Evolutionary conservation across 2,797 vertebrate genomes (phyloP), one percentile per base, ranked within the genome.

Genomic region (Helostoma temminkii): DNA sequence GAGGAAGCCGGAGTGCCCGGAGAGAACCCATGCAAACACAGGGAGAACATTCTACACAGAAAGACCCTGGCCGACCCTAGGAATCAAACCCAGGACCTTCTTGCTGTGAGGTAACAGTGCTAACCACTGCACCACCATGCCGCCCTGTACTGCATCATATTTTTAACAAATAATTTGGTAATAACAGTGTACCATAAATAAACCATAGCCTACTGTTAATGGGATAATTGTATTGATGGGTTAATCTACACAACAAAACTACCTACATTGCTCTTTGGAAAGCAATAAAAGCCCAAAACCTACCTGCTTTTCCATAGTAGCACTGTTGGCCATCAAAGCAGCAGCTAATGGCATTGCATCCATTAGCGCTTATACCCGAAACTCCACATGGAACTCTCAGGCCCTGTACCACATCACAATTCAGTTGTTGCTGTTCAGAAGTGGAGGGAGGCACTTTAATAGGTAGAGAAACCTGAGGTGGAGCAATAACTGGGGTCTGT

Each of bases 231-330:
- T 4, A 57, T 8, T 36, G n/a, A 16, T 14, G 39, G n/a, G 3
- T 21, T 8, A 26, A 21, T 41, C 46, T 48, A 55, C 24, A 15
- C 10, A 47, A 12, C 19, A 54, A 45, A 26, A 16, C 3, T 0
- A 16, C 10, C 34, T 4, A 15, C 5, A 39, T 39, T 39, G 15
- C 36, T 26, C 2, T 55, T 37, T 34, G 12, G 19, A 37, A 0
- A 55, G 1, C n/a, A 57, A 22, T 19, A 2, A 22, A 1, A 48
- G 45, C 9, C n/a, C 48, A 60, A 54, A 34, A 50, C 87, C 37
- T 48, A 92, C 93, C 93, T 77, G 84, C 50, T n/a, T 67, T 91
- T 64, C 88, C 92, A 84, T 84, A 94, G 65, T 78, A 93, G 76
- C 93, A 94, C 2, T 57, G 56, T 0, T 6, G 47, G 2, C 81